phyloP scores from a whole-genome alignment of 1,140 invertebrate species.

The Megalopta genalis region DNA sequence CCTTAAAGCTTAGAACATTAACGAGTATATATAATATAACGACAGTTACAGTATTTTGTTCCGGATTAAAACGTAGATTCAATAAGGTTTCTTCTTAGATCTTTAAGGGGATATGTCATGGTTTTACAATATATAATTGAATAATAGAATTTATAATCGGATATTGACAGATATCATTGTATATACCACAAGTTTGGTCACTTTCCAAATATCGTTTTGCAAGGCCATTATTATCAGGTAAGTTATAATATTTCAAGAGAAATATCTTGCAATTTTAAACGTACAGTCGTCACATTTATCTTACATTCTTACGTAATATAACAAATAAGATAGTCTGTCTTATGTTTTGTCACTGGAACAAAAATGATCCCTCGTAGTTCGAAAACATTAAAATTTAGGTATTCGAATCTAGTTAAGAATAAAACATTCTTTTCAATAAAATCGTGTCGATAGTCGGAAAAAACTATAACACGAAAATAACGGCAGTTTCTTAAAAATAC shows the following conservation, averaged over 20 bases:
- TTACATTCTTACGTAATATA: not conserved
- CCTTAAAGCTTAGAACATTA: not conserved
- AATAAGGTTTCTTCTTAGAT: not conserved
- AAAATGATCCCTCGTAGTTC: not conserved
- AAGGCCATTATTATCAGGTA: slow-evolving; percentile 46
- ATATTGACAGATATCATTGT: slow-evolving; percentile 22
- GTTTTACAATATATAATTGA: slow-evolving; percentile 1
- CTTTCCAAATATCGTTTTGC: slow-evolving; percentile 24
- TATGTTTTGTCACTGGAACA: not conserved
- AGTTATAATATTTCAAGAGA: slow-evolving; percentile 9
- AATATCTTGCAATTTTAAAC: slow-evolving; percentile 15
- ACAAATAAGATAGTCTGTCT: slow-evolving; percentile 2
- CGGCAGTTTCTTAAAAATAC: slow-evolving; percentile 9
- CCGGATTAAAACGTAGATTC: not conserved
- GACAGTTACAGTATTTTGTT: not conserved
- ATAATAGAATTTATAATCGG: slow-evolving; percentile 17
- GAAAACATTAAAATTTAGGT: not conserved
- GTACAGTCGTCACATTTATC: not conserved
- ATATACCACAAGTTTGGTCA: slow-evolving; percentile 28
- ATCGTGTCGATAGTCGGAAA: not conserved
- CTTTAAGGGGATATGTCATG: slow-evolving; percentile 23
- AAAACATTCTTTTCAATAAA: not conserved
- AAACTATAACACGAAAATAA: not conserved
- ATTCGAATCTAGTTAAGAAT: not conserved
- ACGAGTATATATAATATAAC: not conserved